Conservation (phyloP, 2,888 invertebrate genomes). For the Proisotoma minuta region DNA sequence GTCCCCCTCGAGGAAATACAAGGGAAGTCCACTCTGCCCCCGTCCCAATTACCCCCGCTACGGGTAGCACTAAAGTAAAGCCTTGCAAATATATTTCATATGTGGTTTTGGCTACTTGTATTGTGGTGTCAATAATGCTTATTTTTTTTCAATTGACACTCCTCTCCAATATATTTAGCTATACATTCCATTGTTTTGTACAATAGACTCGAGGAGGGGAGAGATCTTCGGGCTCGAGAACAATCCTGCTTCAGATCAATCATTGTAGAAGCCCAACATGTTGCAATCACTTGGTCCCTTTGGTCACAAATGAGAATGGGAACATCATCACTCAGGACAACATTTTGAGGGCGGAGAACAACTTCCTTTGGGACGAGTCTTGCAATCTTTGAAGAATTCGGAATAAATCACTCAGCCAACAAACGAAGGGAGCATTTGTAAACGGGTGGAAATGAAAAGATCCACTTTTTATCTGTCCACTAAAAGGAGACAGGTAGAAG, state of each 20-base stretch:
- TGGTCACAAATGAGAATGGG: not conserved
- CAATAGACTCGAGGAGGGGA: not conserved
- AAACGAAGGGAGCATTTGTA: too few relatives aligned
- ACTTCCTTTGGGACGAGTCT: not conserved
- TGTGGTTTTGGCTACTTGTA: too few relatives aligned
- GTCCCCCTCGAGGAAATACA: not conserved
- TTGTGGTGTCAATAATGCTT: too few relatives aligned
- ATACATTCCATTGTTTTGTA: too few relatives aligned
- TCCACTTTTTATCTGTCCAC: too few relatives aligned
- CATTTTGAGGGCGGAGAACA: not conserved
- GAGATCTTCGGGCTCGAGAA: not conserved
- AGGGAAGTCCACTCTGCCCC: not conserved
- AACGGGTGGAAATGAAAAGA: too few relatives aligned
- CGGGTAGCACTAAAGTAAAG: slow-evolving; percentile 5
- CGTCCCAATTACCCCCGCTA: slow-evolving; percentile 1
- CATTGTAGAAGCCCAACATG: not conserved
- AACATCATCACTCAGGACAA: not conserved
- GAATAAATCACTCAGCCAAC: too few relatives aligned
- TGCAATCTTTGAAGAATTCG: slow-evolving; percentile 2
- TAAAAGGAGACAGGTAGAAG: too few relatives aligned
- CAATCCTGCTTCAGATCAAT: slow-evolving; percentile 3
- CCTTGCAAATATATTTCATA: too few relatives aligned
- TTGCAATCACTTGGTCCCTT: slow-evolving; percentile 2
- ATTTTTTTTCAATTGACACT: too few relatives aligned
- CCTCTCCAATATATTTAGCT: too few relatives aligned